A percentile compares a stretch with the other conserved stretches of the same genome.
Conservation (phyloP, 2,797 vertebrate genomes). For the Ibycter americanus region DNA sequence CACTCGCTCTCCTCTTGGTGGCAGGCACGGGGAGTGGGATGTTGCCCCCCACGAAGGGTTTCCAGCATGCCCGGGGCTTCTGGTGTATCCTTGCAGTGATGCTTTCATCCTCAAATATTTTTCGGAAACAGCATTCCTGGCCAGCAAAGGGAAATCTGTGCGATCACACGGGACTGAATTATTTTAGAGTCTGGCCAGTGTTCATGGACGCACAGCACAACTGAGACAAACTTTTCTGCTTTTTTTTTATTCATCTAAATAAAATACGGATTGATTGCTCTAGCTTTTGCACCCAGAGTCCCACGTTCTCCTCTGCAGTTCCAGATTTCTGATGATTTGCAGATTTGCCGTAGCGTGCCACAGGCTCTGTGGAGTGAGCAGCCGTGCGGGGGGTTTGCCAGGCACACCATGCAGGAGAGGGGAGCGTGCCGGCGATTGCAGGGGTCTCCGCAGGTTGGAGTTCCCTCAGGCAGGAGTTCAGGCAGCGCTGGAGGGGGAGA, state of each 20-base stretch:
- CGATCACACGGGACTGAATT: background rate
- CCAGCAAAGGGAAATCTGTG: background rate
- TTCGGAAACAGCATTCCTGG: background rate
- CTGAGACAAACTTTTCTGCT: rapidly evolving
- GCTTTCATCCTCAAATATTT: background rate
- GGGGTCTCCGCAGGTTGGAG: background rate
- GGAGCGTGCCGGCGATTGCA: rapidly evolving
- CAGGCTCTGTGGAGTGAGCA: background rate
- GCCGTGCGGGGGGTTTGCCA: rapidly evolving
- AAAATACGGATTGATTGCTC: rapidly evolving
- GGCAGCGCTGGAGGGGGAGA: background rate
- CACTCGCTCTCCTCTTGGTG: rapidly evolving
- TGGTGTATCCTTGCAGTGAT: rapidly evolving
- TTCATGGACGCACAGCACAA: rapidly evolving
- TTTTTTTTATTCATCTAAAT: background rate
- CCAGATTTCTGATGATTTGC: background rate
- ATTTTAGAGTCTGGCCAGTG: background rate
- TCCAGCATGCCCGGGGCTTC: background rate
- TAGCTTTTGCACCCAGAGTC: background rate
- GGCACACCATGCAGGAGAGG: background rate
- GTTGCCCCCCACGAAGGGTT: rapidly evolving
- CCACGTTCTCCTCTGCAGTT: background rate
- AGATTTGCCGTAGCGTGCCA: rapidly evolving
- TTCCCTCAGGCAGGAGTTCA: background rate
- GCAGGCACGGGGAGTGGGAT: rapidly evolving